Conservation (phyloP, 2,113 vertebrate genomes). For the Podilymbus podiceps region DNA sequence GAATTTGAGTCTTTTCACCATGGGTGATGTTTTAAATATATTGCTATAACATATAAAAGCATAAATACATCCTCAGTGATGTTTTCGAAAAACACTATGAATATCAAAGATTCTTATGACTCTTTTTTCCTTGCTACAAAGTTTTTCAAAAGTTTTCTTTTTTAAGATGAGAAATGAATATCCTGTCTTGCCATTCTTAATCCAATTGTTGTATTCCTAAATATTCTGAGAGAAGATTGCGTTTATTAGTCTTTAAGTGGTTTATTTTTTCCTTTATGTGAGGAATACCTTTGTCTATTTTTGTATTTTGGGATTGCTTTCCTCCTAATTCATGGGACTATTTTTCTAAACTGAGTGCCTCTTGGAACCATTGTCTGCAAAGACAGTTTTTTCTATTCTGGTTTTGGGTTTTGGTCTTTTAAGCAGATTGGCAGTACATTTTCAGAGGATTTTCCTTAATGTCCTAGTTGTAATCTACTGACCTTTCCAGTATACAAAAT, state of each 20-base stretch:
- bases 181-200: background rate
- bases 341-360: background rate
- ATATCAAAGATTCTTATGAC: background rate
- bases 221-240: background rate
- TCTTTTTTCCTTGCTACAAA: background rate
- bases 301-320: background rate
- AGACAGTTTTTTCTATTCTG: background rate
- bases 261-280: background rate
- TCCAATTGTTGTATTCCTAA: background rate
- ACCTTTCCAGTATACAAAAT: background rate
- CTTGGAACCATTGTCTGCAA: background rate
- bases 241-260: background rate
- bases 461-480: background rate
- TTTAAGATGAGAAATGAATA: background rate
- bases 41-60: background rate
- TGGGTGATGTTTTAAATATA: background rate
- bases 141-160: background rate
- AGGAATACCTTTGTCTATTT: background rate
- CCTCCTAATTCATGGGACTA: background rate
- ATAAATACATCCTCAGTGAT: background rate
- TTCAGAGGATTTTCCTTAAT: background rate
- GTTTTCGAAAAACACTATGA: background rate
- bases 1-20: background rate
- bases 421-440: background rate
- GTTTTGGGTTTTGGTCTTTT: background rate